phyloP scores from a whole-genome alignment of 2,113 vertebrate species.

The Prunella himalayana region DNA sequence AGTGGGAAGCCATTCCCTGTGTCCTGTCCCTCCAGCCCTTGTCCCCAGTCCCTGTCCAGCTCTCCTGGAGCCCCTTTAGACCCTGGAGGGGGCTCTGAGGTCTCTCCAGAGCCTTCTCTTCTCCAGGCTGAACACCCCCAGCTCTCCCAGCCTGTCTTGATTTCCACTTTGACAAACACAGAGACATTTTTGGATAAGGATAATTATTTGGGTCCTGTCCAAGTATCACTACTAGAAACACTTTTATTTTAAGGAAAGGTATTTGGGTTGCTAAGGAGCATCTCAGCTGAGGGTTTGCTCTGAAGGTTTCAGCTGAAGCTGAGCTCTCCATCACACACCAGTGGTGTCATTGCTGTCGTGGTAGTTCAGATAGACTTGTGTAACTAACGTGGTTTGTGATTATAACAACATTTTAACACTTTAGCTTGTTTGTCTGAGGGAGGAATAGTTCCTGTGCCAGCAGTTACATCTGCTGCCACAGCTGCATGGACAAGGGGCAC shows the following conservation, averaged over 20 bases:
- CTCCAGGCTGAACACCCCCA: neutral
- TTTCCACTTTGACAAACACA: neutral
- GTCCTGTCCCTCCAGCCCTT: neutral
- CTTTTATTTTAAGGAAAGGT: neutral
- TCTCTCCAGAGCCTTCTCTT: neutral
- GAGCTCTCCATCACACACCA: neutral
- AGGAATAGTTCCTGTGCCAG: constrained; percentile 11
- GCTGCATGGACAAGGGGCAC: constrained; percentile 13
- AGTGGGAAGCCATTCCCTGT: neutral
- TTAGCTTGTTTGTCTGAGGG: constrained; percentile 45
- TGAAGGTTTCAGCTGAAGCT: neutral
- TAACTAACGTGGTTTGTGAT: constrained; percentile 5
- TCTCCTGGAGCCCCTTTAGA: neutral
- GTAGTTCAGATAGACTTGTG: neutral
- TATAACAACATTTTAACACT: constrained; percentile 32
- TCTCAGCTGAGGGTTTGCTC: neutral
- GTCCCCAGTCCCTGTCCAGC: neutral
- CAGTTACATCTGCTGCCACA: constrained; percentile 46
- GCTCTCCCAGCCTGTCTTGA: neutral
- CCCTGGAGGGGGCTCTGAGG: neutral
- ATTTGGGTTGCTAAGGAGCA: neutral
- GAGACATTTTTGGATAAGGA: neutral
- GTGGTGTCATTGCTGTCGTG: neutral
- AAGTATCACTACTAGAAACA: neutral
- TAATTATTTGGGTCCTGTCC: neutral